Percentiles rank a stretch among this genome's conserved stretches.
Conservation (phyloP, 2,113 vertebrate genomes). For the Phoenicopterus ruber region DNA sequence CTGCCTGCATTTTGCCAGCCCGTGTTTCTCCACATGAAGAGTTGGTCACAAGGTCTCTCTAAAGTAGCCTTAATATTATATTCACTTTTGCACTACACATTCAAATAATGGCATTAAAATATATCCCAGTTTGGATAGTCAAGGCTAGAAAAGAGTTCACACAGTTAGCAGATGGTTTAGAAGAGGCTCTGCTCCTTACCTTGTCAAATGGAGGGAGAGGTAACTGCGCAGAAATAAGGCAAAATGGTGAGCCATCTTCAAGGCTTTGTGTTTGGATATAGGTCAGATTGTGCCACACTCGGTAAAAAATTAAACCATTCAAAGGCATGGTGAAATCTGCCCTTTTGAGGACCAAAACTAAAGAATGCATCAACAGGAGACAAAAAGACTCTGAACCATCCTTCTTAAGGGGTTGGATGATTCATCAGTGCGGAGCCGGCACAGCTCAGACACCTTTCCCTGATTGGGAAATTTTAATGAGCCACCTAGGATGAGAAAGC, state of each 20-base stretch:
- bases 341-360: slow-evolving; percentile 39
- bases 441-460: slow-evolving; percentile 38
- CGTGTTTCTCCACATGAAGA: background rate
- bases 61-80: background rate
- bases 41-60: background rate
- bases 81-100: background rate
- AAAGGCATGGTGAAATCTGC: slow-evolving; percentile 26
- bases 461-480: slow-evolving; percentile 68
- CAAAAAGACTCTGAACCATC: slow-evolving; percentile 7
- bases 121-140: background rate
- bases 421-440: background rate
- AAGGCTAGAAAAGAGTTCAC: slow-evolving; percentile 9
- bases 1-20: background rate
- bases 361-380: slow-evolving; percentile 36
- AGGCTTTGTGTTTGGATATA: slow-evolving; percentile 42
- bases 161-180: background rate
- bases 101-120: slow-evolving; percentile 12
- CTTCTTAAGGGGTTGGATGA: slow-evolving; percentile 4
- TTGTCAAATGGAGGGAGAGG: background rate
- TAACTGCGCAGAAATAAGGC: background rate
- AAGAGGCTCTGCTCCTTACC: background rate
- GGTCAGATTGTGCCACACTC: slow-evolving; percentile 9
- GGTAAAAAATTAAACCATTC: slow-evolving; percentile 5
- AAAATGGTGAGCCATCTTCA: slow-evolving; percentile 21
- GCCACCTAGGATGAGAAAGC: slow-evolving; percentile 41